These are phyloP conservation scores for Synchiropus splendidus DNA, from an alignment of 2,113 vertebrate genomes.

Conservation along the genomic window DNA sequence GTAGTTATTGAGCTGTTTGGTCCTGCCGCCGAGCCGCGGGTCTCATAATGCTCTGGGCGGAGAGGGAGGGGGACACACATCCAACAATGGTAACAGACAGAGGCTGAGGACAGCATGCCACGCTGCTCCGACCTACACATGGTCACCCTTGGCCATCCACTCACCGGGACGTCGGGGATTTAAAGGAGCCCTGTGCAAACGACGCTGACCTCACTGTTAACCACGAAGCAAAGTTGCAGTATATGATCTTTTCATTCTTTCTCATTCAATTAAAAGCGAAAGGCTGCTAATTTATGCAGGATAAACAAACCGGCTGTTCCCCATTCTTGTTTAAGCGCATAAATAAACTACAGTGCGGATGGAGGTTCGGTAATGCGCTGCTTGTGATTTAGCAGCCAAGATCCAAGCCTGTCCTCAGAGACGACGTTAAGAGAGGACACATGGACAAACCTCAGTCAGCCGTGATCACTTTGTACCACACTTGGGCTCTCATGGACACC, in stretches of 20 bases:
- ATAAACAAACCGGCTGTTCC: conserved; percentile 49
- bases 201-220: conserved; percentile 52
- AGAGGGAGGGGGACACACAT: conserved; percentile 8
- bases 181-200: conserved; percentile 18
- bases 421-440: conserved; percentile 36
- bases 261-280: conserved; percentile 38
- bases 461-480: conserved; percentile 43
- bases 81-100: too few relatives aligned
- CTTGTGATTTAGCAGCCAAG: conserved; percentile 47
- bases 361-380: conserved; percentile 23
- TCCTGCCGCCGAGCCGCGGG: conserved; percentile 76
- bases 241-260: conserved; percentile 13
- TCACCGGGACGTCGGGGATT: conserved; percentile 36
- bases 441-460: conserved; percentile 57
- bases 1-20: conserved; percentile 96
- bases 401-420: conserved; percentile 47
- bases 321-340: conserved; percentile 29
- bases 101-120: too few relatives aligned
- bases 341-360: conserved; percentile 26
- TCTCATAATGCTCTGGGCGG: conserved; percentile 88
- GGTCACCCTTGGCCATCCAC: conserved; percentile 18
- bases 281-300: conserved; percentile 53
- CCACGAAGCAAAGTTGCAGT: conserved; percentile 40
- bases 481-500: conserved; percentile 38
- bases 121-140: conserved; percentile 11